Percentiles rank a stretch among this genome's conserved stretches.
Evolutionary conservation across 1,140 invertebrate genomes (phyloP).

Genomic region (Oryctes rhinoceros): DNA sequence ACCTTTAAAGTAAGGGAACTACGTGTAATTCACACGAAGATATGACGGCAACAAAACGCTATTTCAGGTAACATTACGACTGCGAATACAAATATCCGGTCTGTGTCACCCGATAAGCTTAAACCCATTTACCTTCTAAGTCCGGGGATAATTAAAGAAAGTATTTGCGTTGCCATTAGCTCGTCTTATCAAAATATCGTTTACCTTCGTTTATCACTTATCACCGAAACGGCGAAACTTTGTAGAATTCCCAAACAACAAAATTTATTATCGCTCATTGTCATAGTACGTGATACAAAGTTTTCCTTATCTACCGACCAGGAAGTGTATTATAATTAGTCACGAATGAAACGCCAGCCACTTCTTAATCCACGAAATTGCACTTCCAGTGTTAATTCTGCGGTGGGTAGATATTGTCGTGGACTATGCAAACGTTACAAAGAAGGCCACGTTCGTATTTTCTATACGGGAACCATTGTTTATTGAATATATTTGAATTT

Average conservation of each 20-base stretch:
- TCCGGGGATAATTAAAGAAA: not conserved
- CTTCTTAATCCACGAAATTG: not conserved
- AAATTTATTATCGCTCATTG: slow-evolving; percentile 10
- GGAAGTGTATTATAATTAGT: slow-evolving; percentile 14
- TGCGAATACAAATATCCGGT: not conserved
- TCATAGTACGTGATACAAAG: slow-evolving; percentile 1
- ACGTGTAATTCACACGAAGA: too few relatives aligned
- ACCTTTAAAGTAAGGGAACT: too few relatives aligned
- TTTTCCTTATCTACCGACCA: not conserved
- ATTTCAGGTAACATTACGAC: too few relatives aligned
- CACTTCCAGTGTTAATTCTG: not conserved
- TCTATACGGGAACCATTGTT: too few relatives aligned
- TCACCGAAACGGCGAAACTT: not conserved
- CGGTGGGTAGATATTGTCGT: not conserved
- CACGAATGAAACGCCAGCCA: not conserved
- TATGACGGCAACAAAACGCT: too few relatives aligned
- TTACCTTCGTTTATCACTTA: not conserved
- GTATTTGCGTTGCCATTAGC: not conserved
- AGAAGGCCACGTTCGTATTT: too few relatives aligned
- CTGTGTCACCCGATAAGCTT: slow-evolving; percentile 1
- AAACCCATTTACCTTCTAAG: not conserved
- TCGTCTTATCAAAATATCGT: not conserved
- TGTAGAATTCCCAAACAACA: not conserved
- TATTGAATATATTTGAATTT: too few relatives aligned
- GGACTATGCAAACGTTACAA: not conserved